Base-by-base conservation (phyloP, 2,888 invertebrate genomes). In the Craniophora ligustri region DNA sequence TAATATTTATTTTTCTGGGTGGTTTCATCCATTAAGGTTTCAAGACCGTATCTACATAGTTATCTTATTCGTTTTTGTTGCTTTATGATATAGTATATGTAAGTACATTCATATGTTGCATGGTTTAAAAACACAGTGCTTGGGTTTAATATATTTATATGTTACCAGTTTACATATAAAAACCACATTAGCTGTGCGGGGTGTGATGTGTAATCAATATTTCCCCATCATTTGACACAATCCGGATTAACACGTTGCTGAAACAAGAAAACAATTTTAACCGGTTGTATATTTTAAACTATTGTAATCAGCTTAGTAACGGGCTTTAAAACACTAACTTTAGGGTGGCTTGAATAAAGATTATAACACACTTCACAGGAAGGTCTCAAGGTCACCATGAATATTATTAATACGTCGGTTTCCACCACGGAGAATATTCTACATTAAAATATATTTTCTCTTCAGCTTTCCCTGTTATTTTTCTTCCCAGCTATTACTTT, bases 371-470 rank as follows among this genome's bases (percentile, higher is more conserved):
- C 36, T 51, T 36, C 50, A 50, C 50, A 26, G 46, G 51, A 60
- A 28, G 51, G 23, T 21, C 2, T n/a, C 54, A 72, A 65, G 64
- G 72, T 61, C 65, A 55, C 23, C 32, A 65, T 70, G 68, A 68
- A 72, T 72, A 68, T 65, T 72, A 68, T 65, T 70, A 58, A 62
- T 66, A 62, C 53, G 51, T 50, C 48, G 38, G 65, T 58, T 72
- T 50, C 61, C 47, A 65, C 34, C 51, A 46, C 69, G 23, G 39
- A 44, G 51, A 53, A 50, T 57, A 67, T 65, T 72, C 40, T 46
- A 32, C 62, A 68, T 70, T 65, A 49, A 47, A 72, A 62, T 65
- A 38, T 34, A 64, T 57, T 56, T 67, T 67, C 53, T 38, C 19
- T 53, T 54, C 45, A 50, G 51, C 30, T 44, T 34, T 8, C 42